These are phyloP conservation scores for Drosophila sulfurigaster DNA, from an alignment of 1,140 invertebrate species.

Conservation along the genomic window DNA sequence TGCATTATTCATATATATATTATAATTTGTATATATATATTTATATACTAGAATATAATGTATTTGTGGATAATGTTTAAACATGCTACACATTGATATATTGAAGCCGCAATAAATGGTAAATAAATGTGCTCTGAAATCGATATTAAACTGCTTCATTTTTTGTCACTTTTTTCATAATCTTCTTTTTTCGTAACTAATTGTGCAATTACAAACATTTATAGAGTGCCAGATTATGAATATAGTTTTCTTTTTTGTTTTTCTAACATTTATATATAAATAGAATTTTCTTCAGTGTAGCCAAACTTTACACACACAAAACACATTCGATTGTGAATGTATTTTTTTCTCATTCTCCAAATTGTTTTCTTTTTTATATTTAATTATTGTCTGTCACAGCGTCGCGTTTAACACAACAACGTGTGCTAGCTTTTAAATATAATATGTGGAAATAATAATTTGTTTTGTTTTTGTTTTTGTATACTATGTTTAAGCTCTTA, in stretches of 20 bases:
- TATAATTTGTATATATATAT: constrained; percentile 17
- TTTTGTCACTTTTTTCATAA: constrained; percentile 14
- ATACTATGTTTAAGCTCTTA: constrained; percentile 54
- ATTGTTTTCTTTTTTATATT: constrained; percentile 55
- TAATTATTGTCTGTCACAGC: constrained; percentile 85
- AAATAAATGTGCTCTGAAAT: constrained; percentile 80
- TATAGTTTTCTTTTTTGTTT: constrained; percentile 17
- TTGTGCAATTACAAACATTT: constrained; percentile 76
- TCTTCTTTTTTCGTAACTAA: constrained; percentile 40
- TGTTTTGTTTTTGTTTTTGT: constrained; percentile 17
- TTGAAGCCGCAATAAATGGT: constrained; percentile 74
- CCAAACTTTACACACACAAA: constrained; percentile 69
- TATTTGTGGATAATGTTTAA: constrained; percentile 46
- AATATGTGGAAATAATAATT: constrained; percentile 47
- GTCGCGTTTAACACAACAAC: constrained; percentile 72
- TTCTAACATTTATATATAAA: constrained; percentile 49
- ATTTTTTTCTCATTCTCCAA: constrained; percentile 6
- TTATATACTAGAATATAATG: constrained; percentile 42
- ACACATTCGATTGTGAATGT: constrained; percentile 35
- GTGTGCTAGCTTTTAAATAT: constrained; percentile 65
- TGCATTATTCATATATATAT: constrained; percentile 47
- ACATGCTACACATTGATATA: constrained; percentile 77
- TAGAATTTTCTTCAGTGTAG: constrained; percentile 42
- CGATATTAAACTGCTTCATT: constrained; percentile 44
- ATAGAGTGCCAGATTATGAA: constrained; percentile 55